Evolutionary conservation across 2,113 vertebrate species (phyloP).

Genomic region (Aythya baeri): DNA sequence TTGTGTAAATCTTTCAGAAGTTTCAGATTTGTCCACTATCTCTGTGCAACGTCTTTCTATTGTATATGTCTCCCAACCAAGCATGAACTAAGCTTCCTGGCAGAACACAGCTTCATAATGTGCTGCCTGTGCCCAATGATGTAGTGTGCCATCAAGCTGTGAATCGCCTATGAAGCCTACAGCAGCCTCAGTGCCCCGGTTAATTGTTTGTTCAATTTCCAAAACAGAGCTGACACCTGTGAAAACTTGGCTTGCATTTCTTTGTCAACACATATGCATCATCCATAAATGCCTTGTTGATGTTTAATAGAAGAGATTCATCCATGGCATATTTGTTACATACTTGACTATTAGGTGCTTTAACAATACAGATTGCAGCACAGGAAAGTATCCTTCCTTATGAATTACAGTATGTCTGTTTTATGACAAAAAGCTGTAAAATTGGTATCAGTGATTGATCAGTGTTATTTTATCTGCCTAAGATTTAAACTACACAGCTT

Average conservation of each 20-base stretch:
- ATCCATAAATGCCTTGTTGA: background rate
- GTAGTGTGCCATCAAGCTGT: background rate
- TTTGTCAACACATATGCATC: background rate
- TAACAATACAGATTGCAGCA: background rate
- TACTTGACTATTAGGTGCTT: background rate
- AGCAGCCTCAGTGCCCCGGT: background rate
- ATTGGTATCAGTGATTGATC: background rate
- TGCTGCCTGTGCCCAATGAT: background rate
- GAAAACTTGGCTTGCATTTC: constrained; percentile 12
- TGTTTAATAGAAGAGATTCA: background rate
- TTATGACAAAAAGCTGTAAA: constrained; percentile 19
- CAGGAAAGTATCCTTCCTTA: background rate
- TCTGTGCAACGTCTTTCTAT: background rate
- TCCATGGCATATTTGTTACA: background rate
- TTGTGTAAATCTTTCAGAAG: background rate
- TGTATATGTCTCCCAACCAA: background rate
- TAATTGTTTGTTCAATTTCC: background rate
- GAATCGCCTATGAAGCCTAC: background rate
- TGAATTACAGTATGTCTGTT: background rate
- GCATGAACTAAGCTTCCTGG: background rate
- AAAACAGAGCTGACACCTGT: constrained; percentile 25
- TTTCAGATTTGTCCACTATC: background rate
- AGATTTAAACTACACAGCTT: background rate
- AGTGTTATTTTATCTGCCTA: constrained; percentile 13
- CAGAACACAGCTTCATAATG: background rate